Base-by-base conservation (phyloP, 1,140 invertebrate genomes). In the Notospermus geniculatus region DNA sequence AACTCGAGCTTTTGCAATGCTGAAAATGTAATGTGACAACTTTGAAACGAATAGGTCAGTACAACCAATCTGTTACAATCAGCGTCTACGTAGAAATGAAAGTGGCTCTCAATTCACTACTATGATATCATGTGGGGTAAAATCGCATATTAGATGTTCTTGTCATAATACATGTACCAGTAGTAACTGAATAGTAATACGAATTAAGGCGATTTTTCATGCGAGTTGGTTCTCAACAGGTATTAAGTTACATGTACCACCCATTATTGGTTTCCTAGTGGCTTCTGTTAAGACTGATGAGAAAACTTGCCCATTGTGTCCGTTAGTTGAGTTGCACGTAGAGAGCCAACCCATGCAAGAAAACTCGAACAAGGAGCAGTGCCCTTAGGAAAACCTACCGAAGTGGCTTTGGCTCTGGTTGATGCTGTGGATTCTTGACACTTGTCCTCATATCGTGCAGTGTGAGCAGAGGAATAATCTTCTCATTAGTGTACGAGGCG, bases 381-480 rank as follows among this genome's bases (percentile, higher is more conserved):
- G n/a, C n/a, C n/a, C n/a, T n/a, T n/a, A n/a, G n/a, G n/a, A n/a
- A n/a, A n/a, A n/a, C n/a, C n/a, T 36, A 56, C 27, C 13, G 27
- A 9, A n/a, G 7, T 39, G 30, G n/a, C 27, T 7, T 46, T 13
- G 17, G 23, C 7, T 66, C 0, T 86, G 86, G 53, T 75, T 59
- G 41, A 86, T 68, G 55, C 78, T 54, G 53, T 73, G 27, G 69
- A 41, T 36, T 73, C 54, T 1, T 63, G 22, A n/a, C 68, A 61
- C 54, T 69, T 74, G 59, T 70, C 46, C 79, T 43, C 39, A 88
- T 68, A 68, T 88, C 87, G 88, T 88, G 90, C 52, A 89, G 84
- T 1, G 88, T 91, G 2, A 89, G 72, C 15, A 93, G 72, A 0
- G 90, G 89, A 57, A 92, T 82, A 63, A 91, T 87, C 78, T 92